Base-by-base conservation (phyloP, 2,888 invertebrate genomes). In the Venusia cambrica region DNA sequence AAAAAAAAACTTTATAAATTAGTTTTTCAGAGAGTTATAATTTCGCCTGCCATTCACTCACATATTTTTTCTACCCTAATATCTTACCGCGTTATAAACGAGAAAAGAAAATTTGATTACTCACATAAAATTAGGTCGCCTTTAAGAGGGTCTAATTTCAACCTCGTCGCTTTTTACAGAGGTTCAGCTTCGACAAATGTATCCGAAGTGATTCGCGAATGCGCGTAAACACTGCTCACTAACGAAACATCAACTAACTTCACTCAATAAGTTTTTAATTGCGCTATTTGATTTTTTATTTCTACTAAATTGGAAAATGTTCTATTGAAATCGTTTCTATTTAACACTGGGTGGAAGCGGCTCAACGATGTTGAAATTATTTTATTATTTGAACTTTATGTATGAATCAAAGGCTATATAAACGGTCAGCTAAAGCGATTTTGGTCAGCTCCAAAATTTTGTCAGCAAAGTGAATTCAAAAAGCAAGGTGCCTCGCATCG, bases 171-270 rank as follows among this genome's bases (percentile, higher is more conserved):
- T 64, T 71, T 70, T 74, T 70, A 66, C 57, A n/a, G n/a, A n/a
- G n/a, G n/a, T 63, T 60, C 60, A 36, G 56, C 54, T 55, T 63
- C 62, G 57, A n/a, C 56, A 64, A 71, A 73, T 72, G 70, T 69
- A 68, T 62, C 54, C 61, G 48, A 62, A 62, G 65, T 71, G 70
- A 73, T 71, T 71, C 54, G 47, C 11, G 22, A 24, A 55, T 61
- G 52, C 49, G 33, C 62, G 54, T 50, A 46, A 64, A 68, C 62
- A 71, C 70, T 68, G 62, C 57, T 45, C 48, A 54, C 51, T 76
- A 75, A 74, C 76, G 70, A 78, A 78, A 73, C 66, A 74, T 68
- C 69, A 75, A 77, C 73, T 46, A 35, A 51, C 54, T 59, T 54
- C 45, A 50, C 54, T 40, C 46, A 47, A 54, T 53, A 56, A 51